Evolutionary conservation across 64 coral and sea anemone species (phyloP), one percentile per base, ranked within the genome.

Genomic region (Stylophora pistillata): DNA sequence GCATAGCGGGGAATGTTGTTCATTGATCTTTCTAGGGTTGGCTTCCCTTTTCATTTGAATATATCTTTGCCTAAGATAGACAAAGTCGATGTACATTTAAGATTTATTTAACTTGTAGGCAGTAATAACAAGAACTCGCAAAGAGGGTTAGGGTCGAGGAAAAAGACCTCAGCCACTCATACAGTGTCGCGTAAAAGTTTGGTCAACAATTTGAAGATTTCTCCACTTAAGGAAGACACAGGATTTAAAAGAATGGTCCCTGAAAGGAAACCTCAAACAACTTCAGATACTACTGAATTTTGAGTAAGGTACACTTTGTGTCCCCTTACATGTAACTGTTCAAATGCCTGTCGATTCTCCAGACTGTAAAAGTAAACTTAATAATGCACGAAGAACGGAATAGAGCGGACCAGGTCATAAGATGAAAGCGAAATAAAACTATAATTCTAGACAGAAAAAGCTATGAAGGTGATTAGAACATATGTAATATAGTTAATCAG

Each of bases 141-240:
- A 65, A 23, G 62, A 84, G 80, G 62, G 31, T 13, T 69, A 26
- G 56, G 28, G 21, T 52, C 75, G 33, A 56, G 75, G 21, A 68
- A 68, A 68, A 68, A 68, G 64, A 26, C n/a, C 64, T 21, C 64
- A 25, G 64, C 64, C 64, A 68, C 64, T 2, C 80, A 53, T 23
- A 20, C 52, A 11, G 34, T 37, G 34, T 69, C 20, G 61, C 80
- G 80, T 25, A 84, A 84, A 69, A 47, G 80, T 84, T 54, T 70
- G 80, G 61, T 84, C 34, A 65, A 68, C 80, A 84, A 69, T 23
- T 64, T 69, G 80, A 84, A 69, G 80, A 53, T 41, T 68, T 54
- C 80, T 20, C 61, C 61, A 7, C 65, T 68, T 53, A 84, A 70
- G 33, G 80, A 70, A 37, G 80, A 69, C 1, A 33, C 10, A 14